Evolutionary conservation across 2,888 invertebrate species (phyloP).

Genomic region (Plagiodera versicolora): DNA sequence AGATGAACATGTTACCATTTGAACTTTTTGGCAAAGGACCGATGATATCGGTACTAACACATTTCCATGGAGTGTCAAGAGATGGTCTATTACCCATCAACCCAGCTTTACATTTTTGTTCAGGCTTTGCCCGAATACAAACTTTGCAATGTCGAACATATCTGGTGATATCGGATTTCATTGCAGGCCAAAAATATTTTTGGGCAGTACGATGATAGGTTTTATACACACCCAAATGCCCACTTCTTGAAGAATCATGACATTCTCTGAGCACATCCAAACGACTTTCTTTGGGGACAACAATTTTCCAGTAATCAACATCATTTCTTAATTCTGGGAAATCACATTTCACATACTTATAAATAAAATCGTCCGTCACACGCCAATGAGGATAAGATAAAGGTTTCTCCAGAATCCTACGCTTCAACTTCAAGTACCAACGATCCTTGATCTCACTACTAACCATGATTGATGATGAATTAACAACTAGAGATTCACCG

Average conservation of each 20-base stretch:
- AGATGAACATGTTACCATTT: constrained; percentile 16
- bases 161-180: neutral
- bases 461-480: neutral
- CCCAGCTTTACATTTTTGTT: constrained; percentile 4
- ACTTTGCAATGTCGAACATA: constrained; percentile 6
- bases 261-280: neutral
- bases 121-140: constrained; percentile 7
- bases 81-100: constrained; percentile 4
- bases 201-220: too few relatives aligned
- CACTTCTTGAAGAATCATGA: constrained; percentile 11
- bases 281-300: constrained; percentile 15
- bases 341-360: neutral
- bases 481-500: neutral
- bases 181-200: constrained; percentile 21
- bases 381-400: constrained; percentile 2
- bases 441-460: neutral
- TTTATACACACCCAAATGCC: too few relatives aligned
- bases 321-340: too few relatives aligned
- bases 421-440: constrained; percentile 11
- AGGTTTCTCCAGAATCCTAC: neutral
- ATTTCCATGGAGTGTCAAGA: constrained; percentile 23
- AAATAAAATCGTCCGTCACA: neutral
- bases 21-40: constrained; percentile 23
- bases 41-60: constrained; percentile 25
- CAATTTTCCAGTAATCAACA: constrained; percentile 14